Evolutionary conservation across 1,140 invertebrate species (phyloP), one percentile per base, ranked within the genome.

Genomic region (Thrips palmi): DNA sequence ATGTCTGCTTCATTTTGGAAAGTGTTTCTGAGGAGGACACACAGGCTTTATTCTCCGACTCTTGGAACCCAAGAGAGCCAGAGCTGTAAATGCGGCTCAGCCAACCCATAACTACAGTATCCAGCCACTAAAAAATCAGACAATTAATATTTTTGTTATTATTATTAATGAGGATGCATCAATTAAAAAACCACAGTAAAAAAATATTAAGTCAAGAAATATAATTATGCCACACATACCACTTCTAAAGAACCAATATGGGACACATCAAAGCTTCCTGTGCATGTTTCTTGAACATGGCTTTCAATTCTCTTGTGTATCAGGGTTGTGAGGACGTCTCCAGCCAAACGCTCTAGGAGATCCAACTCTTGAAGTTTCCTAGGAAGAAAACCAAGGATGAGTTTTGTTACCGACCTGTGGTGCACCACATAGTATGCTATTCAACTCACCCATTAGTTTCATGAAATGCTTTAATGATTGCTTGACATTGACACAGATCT

Each of bases 51-150:
- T 42, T 37, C 11, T 30, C 5, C 21, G n/a, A 8, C 25, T 4
- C 11, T 24, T 21, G 15, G 17, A 18, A 27, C 11, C 12, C 33
- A 8, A 44, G 36, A 33, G 40, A 31, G 30, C 41, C 45, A 36
- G 41, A 41, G 30, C 39, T 45, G 47, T 83, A 89, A 38, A 89
- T 77, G 48, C 74, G 67, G 25, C 68, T 74, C 11, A 91, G 51
- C 85, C 85, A 91, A 2, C 68, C 71, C 55, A 88, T 70, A 0
- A 89, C 76, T 31, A 81, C 74, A 27, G 68, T 74, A 25, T 84
- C 71, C 0, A 91, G 62, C 85, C 86, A 91, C 67, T 79, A 47
- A 1, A 59, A 49, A 37, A 46, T 38, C 42, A 34, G 41, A 40
- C 38, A 47, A 20, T 21, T 19, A 32, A 40, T 10, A 33, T 11